Conservation (phyloP, 1,140 invertebrate genomes). For the Manduca sexta region DNA sequence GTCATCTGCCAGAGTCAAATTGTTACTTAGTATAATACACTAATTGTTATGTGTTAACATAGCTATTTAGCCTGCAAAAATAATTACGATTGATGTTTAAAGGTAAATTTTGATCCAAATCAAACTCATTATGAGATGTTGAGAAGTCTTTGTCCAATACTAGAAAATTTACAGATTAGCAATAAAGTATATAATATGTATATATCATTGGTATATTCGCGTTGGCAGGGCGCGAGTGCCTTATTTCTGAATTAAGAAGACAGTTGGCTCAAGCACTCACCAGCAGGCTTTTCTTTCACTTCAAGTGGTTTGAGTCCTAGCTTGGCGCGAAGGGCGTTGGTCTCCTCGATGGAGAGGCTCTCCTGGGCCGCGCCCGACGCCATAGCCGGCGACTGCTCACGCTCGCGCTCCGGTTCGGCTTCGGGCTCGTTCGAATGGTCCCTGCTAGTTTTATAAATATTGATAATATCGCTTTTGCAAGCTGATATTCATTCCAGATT, state of each 20-base stretch:
- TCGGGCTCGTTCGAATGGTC: conserved; percentile 27
- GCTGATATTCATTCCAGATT: no score
- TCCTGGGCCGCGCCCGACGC: conserved; percentile 46
- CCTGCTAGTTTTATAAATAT: conserved; percentile 10
- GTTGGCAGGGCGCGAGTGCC: no score
- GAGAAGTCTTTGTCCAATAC: no score
- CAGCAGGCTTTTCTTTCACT: conserved; percentile 69
- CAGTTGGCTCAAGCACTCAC: conserved; percentile 12
- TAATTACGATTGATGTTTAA: no score
- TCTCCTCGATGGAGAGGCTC: conserved; percentile 90
- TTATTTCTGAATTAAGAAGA: no score
- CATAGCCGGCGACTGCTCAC: conserved; percentile 20
- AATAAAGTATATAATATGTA: no score
- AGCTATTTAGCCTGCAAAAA: no score
- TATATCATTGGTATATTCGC: no score
- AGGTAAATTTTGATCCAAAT: no score
- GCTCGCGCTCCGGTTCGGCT: conserved; percentile 5
- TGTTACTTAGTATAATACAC: not conserved
- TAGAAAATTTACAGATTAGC: no score
- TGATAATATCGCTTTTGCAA: not conserved
- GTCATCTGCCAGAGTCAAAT: conserved; percentile 37
- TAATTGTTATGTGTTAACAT: no score
- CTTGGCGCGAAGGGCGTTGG: conserved; percentile 93
- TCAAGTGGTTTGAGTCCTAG: conserved; percentile 95
- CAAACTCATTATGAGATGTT: no score